A percentile compares a stretch with the other conserved stretches of the same genome.
phyloP scores from a whole-genome alignment of 2,113 vertebrate genomes.

The Felis chaus region DNA sequence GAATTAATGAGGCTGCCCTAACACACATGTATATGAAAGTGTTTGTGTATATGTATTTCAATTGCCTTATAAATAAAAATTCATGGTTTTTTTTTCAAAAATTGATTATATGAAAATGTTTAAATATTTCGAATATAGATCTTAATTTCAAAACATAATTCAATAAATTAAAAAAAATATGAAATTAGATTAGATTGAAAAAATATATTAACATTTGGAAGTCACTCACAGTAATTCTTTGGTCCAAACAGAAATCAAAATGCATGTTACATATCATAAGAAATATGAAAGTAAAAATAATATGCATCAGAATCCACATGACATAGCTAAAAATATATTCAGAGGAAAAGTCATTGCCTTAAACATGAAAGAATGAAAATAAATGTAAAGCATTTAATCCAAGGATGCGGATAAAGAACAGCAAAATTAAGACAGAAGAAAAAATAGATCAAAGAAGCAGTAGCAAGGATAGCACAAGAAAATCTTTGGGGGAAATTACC shows the following conservation, averaged over 20 bases:
- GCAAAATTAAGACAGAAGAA: background rate
- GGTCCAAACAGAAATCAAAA: background rate
- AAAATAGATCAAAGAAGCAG: background rate
- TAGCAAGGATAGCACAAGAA: background rate
- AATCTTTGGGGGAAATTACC: background rate
- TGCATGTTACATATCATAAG: background rate
- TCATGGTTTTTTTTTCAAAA: background rate
- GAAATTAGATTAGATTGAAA: background rate
- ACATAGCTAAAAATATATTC: background rate
- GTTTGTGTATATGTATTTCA: background rate
- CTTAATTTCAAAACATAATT: background rate
- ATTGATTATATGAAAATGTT: background rate
- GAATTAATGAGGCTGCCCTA: background rate
- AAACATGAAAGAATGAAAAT: background rate
- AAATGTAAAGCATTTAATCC: background rate
- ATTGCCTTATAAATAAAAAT: background rate
- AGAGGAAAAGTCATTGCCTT: constrained; percentile 26
- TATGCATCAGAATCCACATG: background rate
- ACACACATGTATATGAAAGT: background rate
- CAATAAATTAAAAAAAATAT: background rate
- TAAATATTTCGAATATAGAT: background rate
- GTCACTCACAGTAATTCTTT: background rate
- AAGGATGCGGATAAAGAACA: background rate
- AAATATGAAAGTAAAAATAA: background rate
- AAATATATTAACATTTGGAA: constrained; percentile 6